These are phyloP conservation scores for Ornithoptera priamus DNA, from an alignment of 2,888 invertebrate genomes.

Conservation along the genomic window DNA sequence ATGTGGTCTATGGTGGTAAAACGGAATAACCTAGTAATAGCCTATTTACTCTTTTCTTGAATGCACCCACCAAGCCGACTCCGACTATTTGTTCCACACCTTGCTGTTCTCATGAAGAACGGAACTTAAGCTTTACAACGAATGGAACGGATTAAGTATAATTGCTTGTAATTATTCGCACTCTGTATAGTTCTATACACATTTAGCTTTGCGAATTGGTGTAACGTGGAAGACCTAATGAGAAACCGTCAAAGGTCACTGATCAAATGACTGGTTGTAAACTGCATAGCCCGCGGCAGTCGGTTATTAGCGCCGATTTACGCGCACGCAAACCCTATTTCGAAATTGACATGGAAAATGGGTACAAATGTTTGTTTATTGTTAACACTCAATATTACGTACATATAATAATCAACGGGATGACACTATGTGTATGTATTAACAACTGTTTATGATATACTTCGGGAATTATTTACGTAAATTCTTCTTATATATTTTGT, in stretches of 20 bases:
- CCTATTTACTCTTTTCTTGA: too few relatives aligned
- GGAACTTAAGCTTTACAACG: too few relatives aligned
- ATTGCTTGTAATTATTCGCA: not conserved
- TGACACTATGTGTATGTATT: too few relatives aligned
- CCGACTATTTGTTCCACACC: too few relatives aligned
- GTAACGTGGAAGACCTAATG: conserved; percentile 20
- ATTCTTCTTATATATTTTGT: too few relatives aligned
- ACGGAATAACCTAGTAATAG: too few relatives aligned
- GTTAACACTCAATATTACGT: not conserved
- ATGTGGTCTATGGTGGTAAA: too few relatives aligned
- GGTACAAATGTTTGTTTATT: not conserved
- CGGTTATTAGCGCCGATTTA: conserved; percentile 20
- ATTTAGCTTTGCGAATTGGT: conserved; percentile 10
- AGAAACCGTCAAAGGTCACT: conserved; percentile 24
- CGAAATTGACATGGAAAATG: conserved; percentile 20
- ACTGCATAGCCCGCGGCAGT: conserved; percentile 11
- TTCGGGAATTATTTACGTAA: too few relatives aligned
- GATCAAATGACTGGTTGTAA: conserved; percentile 23
- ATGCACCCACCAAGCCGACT: too few relatives aligned
- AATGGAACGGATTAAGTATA: too few relatives aligned
- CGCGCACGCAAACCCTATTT: conserved; percentile 24
- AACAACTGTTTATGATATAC: too few relatives aligned
- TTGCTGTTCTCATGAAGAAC: too few relatives aligned
- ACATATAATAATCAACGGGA: not conserved
- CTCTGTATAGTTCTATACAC: conserved; percentile 8